phyloP scores from a whole-genome alignment of 2,888 invertebrate species.

The Parnassius smintheus region DNA sequence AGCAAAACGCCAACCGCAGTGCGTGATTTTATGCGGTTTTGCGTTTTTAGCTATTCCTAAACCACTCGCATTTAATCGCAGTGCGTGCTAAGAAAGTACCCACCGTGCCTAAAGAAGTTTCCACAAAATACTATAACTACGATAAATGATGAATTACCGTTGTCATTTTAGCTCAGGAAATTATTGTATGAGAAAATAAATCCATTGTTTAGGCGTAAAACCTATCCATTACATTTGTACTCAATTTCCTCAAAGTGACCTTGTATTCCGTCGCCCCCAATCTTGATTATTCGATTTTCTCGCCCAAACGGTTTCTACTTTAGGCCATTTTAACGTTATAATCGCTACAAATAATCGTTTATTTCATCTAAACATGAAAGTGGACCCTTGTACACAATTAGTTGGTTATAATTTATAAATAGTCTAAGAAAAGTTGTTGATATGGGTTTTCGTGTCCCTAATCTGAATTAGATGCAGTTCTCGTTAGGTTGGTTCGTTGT shows the following conservation, averaged over 20 bases:
- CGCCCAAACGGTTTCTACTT: slow-evolving; percentile 27
- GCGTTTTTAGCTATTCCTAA: no score
- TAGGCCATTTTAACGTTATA: slow-evolving; percentile 21
- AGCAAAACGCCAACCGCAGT: no score
- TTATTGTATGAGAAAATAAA: slow-evolving; percentile 3
- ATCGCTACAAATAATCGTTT: slow-evolving; percentile 27
- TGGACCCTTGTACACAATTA: slow-evolving; percentile 26
- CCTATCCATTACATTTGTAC: slow-evolving; percentile 14
- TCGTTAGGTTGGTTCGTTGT: neutral
- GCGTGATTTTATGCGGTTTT: no score
- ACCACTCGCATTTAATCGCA: no score
- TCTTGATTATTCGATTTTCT: slow-evolving; percentile 23
- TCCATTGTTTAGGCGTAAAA: slow-evolving; percentile 15
- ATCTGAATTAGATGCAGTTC: slow-evolving; percentile 12
- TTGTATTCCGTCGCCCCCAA: slow-evolving; percentile 15
- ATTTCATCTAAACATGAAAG: slow-evolving; percentile 32
- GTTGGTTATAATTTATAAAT: slow-evolving; percentile 22
- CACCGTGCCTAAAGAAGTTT: no score
- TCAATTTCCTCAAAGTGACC: slow-evolving; percentile 19
- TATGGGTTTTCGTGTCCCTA: slow-evolving; percentile 14
- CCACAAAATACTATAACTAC: no score
- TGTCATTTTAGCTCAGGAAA: slow-evolving; percentile 11
- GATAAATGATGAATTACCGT: no score
- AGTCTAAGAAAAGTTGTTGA: slow-evolving; percentile 1
- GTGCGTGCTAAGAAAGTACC: no score